Conservation (phyloP, 1,140 invertebrate genomes). For the Periplaneta americana region DNA sequence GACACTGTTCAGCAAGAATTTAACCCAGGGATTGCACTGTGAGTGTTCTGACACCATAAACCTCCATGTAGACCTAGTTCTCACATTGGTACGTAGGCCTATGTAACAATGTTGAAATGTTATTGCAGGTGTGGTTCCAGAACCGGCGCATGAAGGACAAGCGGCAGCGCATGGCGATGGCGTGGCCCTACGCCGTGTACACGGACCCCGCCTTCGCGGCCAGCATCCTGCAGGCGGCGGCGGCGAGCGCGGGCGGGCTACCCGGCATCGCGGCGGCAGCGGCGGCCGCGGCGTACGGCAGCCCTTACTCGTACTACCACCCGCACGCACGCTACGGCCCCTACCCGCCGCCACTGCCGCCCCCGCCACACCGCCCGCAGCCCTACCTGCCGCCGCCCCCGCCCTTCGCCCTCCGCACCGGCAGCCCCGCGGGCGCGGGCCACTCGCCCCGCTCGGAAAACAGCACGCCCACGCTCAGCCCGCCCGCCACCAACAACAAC, state of each 20-base stretch:
- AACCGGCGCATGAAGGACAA: slow-evolving; percentile 99
- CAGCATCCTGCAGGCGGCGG: slow-evolving; percentile 83
- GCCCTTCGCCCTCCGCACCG: background rate
- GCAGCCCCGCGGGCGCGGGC: background rate
- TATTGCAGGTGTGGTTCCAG: slow-evolving; percentile 93
- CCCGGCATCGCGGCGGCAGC: slow-evolving; percentile 41
- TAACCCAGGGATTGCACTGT: too few relatives aligned
- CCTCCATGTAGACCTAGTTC: too few relatives aligned
- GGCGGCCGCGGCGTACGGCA: slow-evolving; percentile 37
- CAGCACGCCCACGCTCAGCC: slow-evolving; percentile 16
- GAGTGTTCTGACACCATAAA: too few relatives aligned
- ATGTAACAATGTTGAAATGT: background rate
- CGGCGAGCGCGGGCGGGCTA: slow-evolving; percentile 50
- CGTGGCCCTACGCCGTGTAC: slow-evolving; percentile 94
- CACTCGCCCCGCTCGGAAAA: slow-evolving; percentile 2
- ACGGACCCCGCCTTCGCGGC: slow-evolving; percentile 88
- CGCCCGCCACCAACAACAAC: slow-evolving; percentile 23
- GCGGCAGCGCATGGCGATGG: slow-evolving; percentile 83
- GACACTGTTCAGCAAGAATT: too few relatives aligned
- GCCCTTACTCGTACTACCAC: slow-evolving; percentile 34
- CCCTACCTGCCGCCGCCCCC: slow-evolving; percentile 28
- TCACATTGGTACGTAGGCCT: background rate
- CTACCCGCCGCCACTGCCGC: slow-evolving; percentile 31
- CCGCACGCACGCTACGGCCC: slow-evolving; percentile 37
- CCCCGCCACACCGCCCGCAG: slow-evolving; percentile 30